phyloP scores from a whole-genome alignment of 2,888 invertebrate genomes.

The Xanthorhoe spadicearia region DNA sequence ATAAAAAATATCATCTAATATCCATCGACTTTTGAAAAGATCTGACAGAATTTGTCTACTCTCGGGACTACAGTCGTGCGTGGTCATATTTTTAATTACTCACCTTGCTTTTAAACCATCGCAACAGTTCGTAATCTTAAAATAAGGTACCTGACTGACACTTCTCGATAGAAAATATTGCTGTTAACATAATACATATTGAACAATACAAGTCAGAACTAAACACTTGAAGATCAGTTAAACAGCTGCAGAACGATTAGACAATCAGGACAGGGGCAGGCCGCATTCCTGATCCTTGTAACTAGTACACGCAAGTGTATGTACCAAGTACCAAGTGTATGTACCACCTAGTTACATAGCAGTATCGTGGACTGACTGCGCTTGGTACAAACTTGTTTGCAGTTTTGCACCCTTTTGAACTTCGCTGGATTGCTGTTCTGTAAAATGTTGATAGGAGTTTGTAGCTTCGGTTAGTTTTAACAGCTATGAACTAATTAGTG shows the following conservation, averaged over 20 bases:
- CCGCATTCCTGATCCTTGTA: conserved; percentile 34
- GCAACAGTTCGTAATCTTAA: not conserved
- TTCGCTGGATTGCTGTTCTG: conserved; percentile 8
- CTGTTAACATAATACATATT: too few relatives aligned
- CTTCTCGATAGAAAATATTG: too few relatives aligned
- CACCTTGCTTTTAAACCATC: not conserved
- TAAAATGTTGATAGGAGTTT: not conserved
- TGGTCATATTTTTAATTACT: too few relatives aligned
- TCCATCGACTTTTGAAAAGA: too few relatives aligned
- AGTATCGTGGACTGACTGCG: conserved; percentile 21
- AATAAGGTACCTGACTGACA: not conserved
- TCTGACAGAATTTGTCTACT: too few relatives aligned
- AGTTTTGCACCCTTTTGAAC: conserved; percentile 24
- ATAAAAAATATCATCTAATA: not conserved
- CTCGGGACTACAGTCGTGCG: too few relatives aligned
- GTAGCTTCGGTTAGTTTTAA: not conserved
- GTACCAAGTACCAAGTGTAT: conserved; percentile 14
- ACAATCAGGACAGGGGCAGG: conserved; percentile 36
- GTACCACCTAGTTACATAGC: conserved; percentile 22
- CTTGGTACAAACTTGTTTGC: conserved; percentile 21
- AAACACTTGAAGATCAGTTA: conserved; percentile 29
- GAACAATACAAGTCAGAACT: not conserved
- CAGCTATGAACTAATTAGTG: not conserved
- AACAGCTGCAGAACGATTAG: conserved; percentile 33
- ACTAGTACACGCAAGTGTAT: conserved; percentile 24